A percentile compares a stretch with the other conserved stretches of the same genome.
phyloP scores from a whole-genome alignment of 2,797 vertebrate genomes.

The Dromococcyx pavoninus region DNA sequence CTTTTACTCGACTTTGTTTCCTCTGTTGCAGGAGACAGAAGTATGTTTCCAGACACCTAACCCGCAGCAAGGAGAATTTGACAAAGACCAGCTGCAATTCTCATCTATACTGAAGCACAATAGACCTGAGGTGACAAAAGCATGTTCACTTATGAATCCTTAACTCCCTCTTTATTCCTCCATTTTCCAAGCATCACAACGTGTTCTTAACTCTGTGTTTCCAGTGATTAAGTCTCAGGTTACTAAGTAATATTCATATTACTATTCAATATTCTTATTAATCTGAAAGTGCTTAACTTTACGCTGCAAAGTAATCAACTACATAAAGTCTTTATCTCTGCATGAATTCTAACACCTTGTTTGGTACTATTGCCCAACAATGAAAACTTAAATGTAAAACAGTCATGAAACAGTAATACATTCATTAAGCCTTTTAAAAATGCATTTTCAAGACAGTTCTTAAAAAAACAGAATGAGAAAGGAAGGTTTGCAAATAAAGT shows the following conservation, averaged over 20 bases:
- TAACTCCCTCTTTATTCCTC: background rate
- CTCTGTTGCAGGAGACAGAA: background rate
- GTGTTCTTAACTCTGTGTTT: background rate
- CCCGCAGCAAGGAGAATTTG: background rate
- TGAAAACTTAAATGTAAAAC: background rate
- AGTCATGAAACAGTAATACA: background rate
- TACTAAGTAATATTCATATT: background rate
- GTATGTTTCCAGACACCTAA: background rate
- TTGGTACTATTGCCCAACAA: background rate
- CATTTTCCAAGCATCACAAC: background rate
- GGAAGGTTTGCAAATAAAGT: background rate
- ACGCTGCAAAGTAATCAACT: background rate
- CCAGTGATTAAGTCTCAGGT: background rate
- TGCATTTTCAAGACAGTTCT: background rate
- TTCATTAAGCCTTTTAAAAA: background rate
- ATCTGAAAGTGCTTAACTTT: background rate
- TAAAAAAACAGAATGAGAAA: background rate
- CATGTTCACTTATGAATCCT: background rate
- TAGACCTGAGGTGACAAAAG: background rate
- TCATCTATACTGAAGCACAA: background rate
- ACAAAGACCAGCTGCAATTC: background rate
- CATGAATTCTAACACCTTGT: background rate
- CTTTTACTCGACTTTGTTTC: background rate
- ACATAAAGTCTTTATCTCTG: background rate
- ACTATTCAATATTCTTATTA: background rate